A percentile compares a stretch with the other conserved stretches of the same genome.
Evolutionary conservation across 2,888 invertebrate species (phyloP).

Genomic region (Anoplius nigerrimus): DNA sequence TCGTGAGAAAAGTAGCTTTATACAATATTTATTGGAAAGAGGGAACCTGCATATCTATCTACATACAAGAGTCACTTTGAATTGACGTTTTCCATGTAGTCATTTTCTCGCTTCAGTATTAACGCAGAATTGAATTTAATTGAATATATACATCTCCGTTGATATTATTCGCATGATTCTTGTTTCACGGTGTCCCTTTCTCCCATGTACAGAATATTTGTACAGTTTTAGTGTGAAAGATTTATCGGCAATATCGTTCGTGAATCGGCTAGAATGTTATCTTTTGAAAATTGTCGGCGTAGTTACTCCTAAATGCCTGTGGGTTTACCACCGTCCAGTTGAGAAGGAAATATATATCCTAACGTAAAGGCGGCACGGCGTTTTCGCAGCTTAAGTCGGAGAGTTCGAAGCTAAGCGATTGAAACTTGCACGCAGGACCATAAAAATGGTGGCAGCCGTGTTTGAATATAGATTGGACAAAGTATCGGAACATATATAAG

Average conservation of each 20-base stretch:
- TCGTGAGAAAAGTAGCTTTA: too few relatives aligned
- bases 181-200: too few relatives aligned
- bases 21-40: too few relatives aligned
- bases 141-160: not conserved
- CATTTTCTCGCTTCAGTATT: too few relatives aligned
- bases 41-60: too few relatives aligned
- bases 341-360: constrained; percentile 10
- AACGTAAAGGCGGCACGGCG: constrained; percentile 12
- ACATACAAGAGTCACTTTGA: too few relatives aligned
- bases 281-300: constrained; percentile 1
- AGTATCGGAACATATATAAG: constrained; percentile 22
- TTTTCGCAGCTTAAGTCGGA: constrained; percentile 18
- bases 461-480: constrained; percentile 40
- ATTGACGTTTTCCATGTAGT: too few relatives aligned
- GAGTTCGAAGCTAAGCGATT: constrained; percentile 9
- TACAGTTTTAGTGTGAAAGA: too few relatives aligned
- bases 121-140: constrained; percentile 26
- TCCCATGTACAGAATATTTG: too few relatives aligned
- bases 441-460: constrained; percentile 23
- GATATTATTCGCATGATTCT: too few relatives aligned
- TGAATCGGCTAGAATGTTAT: not conserved
- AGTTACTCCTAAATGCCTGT: constrained; percentile 2
- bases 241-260: constrained; percentile 24
- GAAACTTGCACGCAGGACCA: constrained; percentile 4
- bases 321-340: constrained; percentile 6